A percentile compares a stretch with the other conserved stretches of the same genome.
Evolutionary conservation across 2,888 invertebrate species (phyloP).

Genomic region (Pristionchus exspectatus): DNA sequence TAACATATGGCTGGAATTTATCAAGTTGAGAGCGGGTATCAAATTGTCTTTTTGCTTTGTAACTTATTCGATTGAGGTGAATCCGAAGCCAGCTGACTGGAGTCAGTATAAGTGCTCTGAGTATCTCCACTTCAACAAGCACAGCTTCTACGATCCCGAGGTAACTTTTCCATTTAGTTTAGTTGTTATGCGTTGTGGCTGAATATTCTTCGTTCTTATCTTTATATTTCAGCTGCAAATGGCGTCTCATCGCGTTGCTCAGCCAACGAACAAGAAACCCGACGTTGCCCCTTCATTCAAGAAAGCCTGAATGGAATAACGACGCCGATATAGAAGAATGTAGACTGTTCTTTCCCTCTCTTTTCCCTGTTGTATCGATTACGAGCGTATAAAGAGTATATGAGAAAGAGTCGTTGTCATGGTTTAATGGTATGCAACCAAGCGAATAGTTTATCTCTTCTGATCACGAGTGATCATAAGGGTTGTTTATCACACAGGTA

Average conservation of each 20-base stretch:
- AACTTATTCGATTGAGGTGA: slow-evolving; percentile 22
- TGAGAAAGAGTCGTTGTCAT: neutral
- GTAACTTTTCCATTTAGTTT: too few relatives aligned
- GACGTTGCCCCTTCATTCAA: slow-evolving; percentile 71
- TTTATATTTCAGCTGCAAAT: slow-evolving; percentile 68
- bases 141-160: slow-evolving; percentile 76
- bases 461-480: neutral
- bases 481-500: neutral
- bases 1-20: too few relatives aligned
- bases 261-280: slow-evolving; percentile 74
- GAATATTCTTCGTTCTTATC: neutral
- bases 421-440: slow-evolving; percentile 7
- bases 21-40: too few relatives aligned
- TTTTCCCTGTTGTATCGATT: slow-evolving; percentile 1
- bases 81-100: slow-evolving; percentile 62
- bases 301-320: slow-evolving; percentile 28
- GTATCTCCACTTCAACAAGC: slow-evolving; percentile 74
- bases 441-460: neutral
- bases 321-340: slow-evolving; percentile 24
- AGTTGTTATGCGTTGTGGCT: neutral
- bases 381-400: slow-evolving; percentile 1
- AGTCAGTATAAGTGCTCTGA: slow-evolving; percentile 75
- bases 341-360: neutral
- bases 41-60: too few relatives aligned
- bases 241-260: slow-evolving; percentile 71